Percentiles rank a stretch among this genome's conserved stretches.
These are phyloP conservation scores for Melanotaenia maccullochi DNA, from an alignment of 2,797 vertebrate species.

Conservation along the genomic window DNA sequence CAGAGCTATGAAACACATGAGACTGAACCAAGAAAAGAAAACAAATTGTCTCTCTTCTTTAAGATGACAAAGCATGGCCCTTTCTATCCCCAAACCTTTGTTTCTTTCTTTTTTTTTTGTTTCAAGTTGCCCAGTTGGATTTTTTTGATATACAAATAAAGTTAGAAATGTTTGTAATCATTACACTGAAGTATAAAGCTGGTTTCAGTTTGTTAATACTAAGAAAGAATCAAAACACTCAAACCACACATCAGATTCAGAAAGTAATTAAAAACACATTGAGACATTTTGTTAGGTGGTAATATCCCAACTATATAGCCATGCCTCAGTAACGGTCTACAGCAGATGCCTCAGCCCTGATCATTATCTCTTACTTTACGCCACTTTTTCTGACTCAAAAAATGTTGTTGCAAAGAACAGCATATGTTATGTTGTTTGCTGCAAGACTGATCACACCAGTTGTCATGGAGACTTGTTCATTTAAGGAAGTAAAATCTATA, in stretches of 20 bases:
- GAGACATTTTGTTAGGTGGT: neutral
- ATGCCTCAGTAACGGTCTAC: too few relatives aligned
- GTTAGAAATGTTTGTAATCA: too few relatives aligned
- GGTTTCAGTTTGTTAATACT: too few relatives aligned
- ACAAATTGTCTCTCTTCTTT: neutral
- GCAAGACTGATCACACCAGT: neutral
- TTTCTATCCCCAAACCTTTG: too few relatives aligned
- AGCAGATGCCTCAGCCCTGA: neutral
- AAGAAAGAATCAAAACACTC: too few relatives aligned
- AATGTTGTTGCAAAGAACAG: neutral
- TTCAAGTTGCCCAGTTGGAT: too few relatives aligned
- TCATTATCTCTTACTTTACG: neutral
- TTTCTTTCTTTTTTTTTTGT: too few relatives aligned
- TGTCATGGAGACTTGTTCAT: neutral
- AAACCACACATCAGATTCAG: too few relatives aligned
- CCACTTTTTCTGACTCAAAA: neutral
- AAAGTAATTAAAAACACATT: neutral
- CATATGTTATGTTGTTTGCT: neutral
- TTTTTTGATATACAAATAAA: too few relatives aligned
- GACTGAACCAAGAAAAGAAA: neutral
- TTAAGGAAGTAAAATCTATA: neutral
- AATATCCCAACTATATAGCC: too few relatives aligned
- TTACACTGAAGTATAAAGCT: too few relatives aligned
- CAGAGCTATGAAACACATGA: slow-evolving; percentile 7
- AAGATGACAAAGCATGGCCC: neutral